phyloP scores from a whole-genome alignment of 2,888 invertebrate species.

The Cryptocephalus moraei region DNA sequence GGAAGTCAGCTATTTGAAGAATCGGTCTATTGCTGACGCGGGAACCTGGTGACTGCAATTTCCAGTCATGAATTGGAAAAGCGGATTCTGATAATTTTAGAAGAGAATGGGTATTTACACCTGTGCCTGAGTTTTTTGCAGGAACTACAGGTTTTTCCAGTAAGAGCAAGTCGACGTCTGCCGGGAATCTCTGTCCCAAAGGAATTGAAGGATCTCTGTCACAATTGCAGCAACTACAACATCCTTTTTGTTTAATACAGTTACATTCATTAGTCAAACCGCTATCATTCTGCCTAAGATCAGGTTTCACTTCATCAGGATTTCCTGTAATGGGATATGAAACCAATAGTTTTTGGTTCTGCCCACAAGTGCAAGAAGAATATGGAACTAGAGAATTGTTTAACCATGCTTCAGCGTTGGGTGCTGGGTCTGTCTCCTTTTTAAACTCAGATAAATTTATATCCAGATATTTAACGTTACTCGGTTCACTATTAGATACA shows the following conservation, averaged over 20 bases:
- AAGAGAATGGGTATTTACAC: no score
- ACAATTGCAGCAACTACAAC: constrained; percentile 5
- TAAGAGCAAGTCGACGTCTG: constrained; percentile 8
- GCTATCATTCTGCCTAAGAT: background rate
- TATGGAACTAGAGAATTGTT: constrained; percentile 13
- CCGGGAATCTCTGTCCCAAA: constrained; percentile 11
- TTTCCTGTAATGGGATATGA: constrained; percentile 14
- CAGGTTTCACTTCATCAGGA: background rate
- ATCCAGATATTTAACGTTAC: no score
- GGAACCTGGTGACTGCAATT: no score
- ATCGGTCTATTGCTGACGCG: no score
- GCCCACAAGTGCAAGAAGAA: constrained; percentile 4
- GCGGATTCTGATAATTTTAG: no score
- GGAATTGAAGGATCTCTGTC: constrained; percentile 8
- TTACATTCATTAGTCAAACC: constrained; percentile 1
- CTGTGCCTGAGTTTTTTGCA: background rate
- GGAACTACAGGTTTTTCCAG: background rate
- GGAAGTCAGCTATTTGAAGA: no score
- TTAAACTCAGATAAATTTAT: background rate
- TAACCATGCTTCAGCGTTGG: constrained; percentile 9
- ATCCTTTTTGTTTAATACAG: constrained; percentile 5
- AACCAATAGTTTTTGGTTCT: constrained; percentile 12
- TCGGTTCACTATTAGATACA: no score
- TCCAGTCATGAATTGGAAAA: no score
- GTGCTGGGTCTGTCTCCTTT: constrained; percentile 1